Conservation (phyloP, 92 coral and sea anemone species). For the Heteractis magnifica region DNA sequence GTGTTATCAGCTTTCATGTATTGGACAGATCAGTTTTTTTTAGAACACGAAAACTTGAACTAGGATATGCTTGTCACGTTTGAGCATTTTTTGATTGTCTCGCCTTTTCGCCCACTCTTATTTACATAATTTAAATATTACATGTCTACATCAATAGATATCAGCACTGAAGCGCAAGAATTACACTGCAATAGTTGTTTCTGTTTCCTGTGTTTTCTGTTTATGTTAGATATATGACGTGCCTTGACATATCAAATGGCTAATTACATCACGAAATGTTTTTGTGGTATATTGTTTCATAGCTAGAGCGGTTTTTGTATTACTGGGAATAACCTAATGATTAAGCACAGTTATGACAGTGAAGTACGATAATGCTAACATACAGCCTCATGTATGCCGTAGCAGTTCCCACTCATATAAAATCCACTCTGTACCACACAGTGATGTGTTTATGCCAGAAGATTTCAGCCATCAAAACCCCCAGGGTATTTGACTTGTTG, state of each 20-base stretch:
- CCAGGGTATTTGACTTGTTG: no score
- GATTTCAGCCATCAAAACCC: no score
- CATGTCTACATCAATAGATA: background rate
- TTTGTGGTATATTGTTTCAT: background rate
- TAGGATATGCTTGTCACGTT: background rate
- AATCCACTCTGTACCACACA: no score
- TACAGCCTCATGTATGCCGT: no score
- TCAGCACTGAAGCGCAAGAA: background rate
- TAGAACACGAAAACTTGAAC: background rate
- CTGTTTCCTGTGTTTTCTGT: background rate
- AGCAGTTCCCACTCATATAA: no score
- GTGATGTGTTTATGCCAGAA: no score
- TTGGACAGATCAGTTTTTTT: background rate
- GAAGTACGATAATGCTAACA: no score
- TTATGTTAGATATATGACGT: background rate
- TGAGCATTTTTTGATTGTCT: background rate
- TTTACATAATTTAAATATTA: background rate
- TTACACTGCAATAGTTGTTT: no score
- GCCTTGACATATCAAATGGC: background rate
- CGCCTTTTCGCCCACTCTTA: background rate
- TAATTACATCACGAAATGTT: background rate
- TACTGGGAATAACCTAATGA: background rate
- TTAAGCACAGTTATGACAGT: no score
- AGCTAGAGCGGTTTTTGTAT: background rate
- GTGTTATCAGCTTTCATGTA: background rate